Evolutionary conservation across 2,113 vertebrate genomes (phyloP).

Genomic region (Muscicapa adusta): DNA sequence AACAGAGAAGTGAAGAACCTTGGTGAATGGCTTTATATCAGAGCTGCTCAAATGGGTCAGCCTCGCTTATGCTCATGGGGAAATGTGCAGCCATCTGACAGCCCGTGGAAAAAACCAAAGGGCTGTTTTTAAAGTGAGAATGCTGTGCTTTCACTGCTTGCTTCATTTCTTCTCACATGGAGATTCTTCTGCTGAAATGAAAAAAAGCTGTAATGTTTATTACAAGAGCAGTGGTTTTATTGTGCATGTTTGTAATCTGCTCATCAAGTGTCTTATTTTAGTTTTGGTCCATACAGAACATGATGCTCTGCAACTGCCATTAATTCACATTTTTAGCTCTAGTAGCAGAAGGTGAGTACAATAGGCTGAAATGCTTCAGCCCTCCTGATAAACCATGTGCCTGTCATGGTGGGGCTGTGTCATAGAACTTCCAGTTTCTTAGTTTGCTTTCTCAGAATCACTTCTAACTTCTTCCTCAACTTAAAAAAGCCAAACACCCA

Average conservation of each 20-base stretch:
- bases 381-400: neutral
- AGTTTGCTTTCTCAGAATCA: neutral
- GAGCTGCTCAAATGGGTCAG: neutral
- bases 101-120: neutral
- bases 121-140: neutral
- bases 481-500: neutral
- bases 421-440: neutral
- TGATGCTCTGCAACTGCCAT: neutral
- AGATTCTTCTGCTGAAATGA: neutral
- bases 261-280: neutral
- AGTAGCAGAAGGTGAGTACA: neutral
- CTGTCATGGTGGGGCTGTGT: rapidly evolving
- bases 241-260: neutral
- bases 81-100: neutral
- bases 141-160: neutral
- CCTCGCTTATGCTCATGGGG: rapidly evolving
- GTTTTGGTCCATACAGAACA: neutral
- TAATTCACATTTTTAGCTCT: neutral
- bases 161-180: neutral
- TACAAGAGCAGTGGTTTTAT: neutral
- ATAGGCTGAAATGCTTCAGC: neutral
- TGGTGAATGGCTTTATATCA: neutral
- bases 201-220: neutral
- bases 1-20: neutral
- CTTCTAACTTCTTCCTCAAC: neutral